Conservation (phyloP, 2,888 invertebrate species). For the Hydrotaea cyrtoneurina region DNA sequence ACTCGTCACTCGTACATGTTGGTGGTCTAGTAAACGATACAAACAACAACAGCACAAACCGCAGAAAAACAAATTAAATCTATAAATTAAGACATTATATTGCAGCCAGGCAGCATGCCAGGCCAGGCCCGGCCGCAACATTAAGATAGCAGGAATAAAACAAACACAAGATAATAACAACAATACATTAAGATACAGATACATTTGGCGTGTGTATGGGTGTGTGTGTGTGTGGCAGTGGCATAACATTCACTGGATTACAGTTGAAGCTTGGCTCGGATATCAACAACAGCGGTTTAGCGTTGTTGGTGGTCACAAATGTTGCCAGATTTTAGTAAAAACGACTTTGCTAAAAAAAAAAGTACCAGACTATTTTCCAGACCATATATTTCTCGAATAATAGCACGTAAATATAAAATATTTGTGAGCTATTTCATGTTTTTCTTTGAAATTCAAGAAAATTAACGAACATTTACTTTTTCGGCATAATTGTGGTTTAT, state of each 20-base stretch:
- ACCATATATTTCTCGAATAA: no score
- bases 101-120: constrained; percentile 13
- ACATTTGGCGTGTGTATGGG: neutral
- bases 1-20: constrained; percentile 16
- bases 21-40: constrained; percentile 63
- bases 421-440: no score
- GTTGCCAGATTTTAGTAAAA: constrained; percentile 48
- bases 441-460: no score
- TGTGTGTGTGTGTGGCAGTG: neutral
- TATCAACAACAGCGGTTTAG: constrained; percentile 20
- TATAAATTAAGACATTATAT: constrained; percentile 80
- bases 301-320: constrained; percentile 53
- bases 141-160: constrained; percentile 21
- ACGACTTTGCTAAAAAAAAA: neutral
- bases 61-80: constrained; percentile 68
- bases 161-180: constrained; percentile 1
- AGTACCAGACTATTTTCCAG: no score
- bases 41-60: constrained; percentile 28
- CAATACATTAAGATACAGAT: constrained; percentile 1
- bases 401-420: no score
- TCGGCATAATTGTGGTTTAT: no score
- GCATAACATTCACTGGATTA: constrained; percentile 24
- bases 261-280: constrained; percentile 41
- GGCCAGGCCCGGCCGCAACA: constrained; percentile 26
- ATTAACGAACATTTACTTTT: no score